A percentile compares a stretch with the other conserved stretches of the same genome.
phyloP scores from a whole-genome alignment of 2,888 invertebrate genomes.

The Nebria salina region DNA sequence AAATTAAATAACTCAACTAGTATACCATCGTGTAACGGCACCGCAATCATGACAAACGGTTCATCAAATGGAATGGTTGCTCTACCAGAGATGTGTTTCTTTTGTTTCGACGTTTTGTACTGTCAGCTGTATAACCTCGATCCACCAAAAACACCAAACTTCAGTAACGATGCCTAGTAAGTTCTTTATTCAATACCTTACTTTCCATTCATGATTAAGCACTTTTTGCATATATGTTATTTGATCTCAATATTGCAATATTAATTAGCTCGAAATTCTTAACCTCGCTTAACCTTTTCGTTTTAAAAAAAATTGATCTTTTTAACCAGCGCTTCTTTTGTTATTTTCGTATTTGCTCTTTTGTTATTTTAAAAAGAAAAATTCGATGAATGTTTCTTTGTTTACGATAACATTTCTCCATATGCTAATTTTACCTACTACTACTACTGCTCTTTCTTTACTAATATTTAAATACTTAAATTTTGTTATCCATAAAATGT shows the following conservation, averaged over 20 bases:
- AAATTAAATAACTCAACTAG: constrained; percentile 77
- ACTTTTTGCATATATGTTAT: not conserved
- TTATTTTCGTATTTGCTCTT: too few relatives aligned
- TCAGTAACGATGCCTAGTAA: constrained; percentile 96
- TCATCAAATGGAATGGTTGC: constrained; percentile 73
- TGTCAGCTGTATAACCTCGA: constrained; percentile 93
- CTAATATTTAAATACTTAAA: too few relatives aligned
- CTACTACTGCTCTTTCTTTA: too few relatives aligned
- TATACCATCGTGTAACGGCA: constrained; percentile 59
- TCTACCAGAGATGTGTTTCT: constrained; percentile 96
- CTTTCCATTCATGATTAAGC: not conserved
- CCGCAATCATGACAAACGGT: constrained; percentile 57
- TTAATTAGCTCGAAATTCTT: constrained; percentile 19
- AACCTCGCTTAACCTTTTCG: constrained; percentile 7
- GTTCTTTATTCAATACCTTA: constrained; percentile 60
- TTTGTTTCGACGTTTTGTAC: constrained; percentile 98
- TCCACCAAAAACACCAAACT: constrained; percentile 89
- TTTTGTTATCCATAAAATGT: too few relatives aligned
- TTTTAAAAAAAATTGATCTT: constrained; percentile 7
- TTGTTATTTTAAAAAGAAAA: too few relatives aligned
- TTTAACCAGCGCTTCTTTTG: too few relatives aligned
- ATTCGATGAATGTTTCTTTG: too few relatives aligned
- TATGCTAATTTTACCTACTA: too few relatives aligned
- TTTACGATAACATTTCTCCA: too few relatives aligned
- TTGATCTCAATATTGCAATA: not conserved